Percentiles rank a stretch among this genome's conserved stretches.
Evolutionary conservation across 35 echinoderm and acorn worm species (phyloP).

Genomic region (Nesometra sesokonis): DNA sequence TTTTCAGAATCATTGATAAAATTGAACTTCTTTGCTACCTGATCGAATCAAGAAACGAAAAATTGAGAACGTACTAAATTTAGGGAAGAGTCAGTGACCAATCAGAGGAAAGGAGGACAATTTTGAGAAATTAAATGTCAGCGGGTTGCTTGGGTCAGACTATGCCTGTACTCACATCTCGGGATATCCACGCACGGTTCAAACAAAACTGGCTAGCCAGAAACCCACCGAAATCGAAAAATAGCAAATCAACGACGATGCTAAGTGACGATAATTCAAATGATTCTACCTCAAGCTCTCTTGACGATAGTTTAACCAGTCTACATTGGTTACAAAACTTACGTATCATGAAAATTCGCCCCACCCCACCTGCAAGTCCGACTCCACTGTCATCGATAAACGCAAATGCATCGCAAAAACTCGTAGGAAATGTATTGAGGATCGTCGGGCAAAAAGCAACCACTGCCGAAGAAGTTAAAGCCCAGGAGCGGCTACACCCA

Average conservation of each 20-base stretch:
- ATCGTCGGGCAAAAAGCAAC: background rate
- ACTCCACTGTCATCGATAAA: constrained; percentile 50
- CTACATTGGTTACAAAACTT: constrained; percentile 95
- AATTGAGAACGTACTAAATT: background rate
- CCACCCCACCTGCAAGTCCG: constrained; percentile 83
- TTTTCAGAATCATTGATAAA: background rate
- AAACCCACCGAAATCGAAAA: constrained; percentile 13
- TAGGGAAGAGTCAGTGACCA: background rate
- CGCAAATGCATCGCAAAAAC: background rate
- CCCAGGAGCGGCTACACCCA: constrained; percentile 22
- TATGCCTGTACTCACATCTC: constrained; percentile 53
- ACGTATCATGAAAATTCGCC: constrained; percentile 74
- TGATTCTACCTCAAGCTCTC: constrained; percentile 18
- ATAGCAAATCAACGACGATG: background rate
- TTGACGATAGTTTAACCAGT: constrained; percentile 96
- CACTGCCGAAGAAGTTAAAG: background rate
- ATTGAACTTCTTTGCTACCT: background rate
- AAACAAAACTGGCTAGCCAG: constrained; percentile 72
- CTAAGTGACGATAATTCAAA: constrained; percentile 15
- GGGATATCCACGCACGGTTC: constrained; percentile 52
- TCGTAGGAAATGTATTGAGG: background rate
- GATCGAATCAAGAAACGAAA: background rate
- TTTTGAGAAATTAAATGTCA: constrained; percentile 18
- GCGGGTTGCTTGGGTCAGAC: constrained; percentile 20
- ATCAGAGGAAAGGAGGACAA: background rate